A percentile compares a stretch with the other conserved stretches of the same genome.
These are phyloP conservation scores for Percopsis omiscomaycus DNA, from an alignment of 2,797 vertebrate genomes.

Conservation along the genomic window DNA sequence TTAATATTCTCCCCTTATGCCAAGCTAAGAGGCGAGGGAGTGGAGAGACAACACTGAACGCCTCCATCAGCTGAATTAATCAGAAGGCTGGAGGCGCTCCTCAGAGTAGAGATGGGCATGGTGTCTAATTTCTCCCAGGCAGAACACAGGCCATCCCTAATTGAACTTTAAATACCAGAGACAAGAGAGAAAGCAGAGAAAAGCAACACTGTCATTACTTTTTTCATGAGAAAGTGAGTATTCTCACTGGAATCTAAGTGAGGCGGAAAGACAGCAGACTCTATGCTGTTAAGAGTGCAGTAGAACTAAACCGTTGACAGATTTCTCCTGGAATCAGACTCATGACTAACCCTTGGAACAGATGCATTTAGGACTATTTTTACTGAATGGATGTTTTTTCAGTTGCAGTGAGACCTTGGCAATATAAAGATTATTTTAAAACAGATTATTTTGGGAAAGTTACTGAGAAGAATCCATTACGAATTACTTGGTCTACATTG, in stretches of 20 bases:
- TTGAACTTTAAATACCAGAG: constrained; percentile 56
- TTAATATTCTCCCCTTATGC: constrained; percentile 42
- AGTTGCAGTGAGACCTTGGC: constrained; percentile 27
- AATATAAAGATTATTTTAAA: constrained; percentile 12
- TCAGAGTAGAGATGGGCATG: constrained; percentile 32
- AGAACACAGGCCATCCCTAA: constrained; percentile 43
- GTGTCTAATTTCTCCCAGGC: constrained; percentile 43
- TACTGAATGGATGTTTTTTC: constrained; percentile 33
- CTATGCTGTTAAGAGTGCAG: constrained; percentile 27
- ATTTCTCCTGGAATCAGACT: constrained; percentile 22
- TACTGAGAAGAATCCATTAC: no score
- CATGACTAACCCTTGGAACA: constrained; percentile 13
- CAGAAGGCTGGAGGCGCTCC: constrained; percentile 46
- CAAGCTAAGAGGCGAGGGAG: constrained; percentile 36
- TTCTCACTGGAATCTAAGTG: constrained; percentile 22
- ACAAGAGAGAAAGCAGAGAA: constrained; percentile 13
- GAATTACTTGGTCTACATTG: no score
- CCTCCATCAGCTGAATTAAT: constrained; percentile 64
- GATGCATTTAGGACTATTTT: constrained; percentile 28
- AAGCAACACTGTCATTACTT: constrained; percentile 40
- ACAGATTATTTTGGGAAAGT: neutral
- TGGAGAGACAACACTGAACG: constrained; percentile 40
- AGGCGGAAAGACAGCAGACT: constrained; percentile 17
- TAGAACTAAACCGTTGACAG: constrained; percentile 8
- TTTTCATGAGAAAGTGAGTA: constrained; percentile 21